Base-by-base conservation (phyloP, 2,797 vertebrate species). In the Rhabdomys pumilio region DNA sequence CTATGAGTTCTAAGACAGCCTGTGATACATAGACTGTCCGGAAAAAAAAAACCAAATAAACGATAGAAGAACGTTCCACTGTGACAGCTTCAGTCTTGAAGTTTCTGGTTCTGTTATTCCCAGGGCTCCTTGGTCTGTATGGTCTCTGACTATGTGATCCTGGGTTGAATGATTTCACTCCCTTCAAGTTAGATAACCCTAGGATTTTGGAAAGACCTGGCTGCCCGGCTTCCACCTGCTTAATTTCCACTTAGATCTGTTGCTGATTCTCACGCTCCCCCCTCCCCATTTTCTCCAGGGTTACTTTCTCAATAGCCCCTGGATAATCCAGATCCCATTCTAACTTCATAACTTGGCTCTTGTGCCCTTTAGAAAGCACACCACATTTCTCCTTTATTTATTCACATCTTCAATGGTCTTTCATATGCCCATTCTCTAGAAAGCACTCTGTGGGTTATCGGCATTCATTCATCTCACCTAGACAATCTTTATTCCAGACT, bases 351-450 rank as follows among this genome's bases (percentile, higher is more conserved):
- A 86, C n/a, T 95, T 61, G 72, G 6, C 20, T 80, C n/a, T 57
- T 63, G 72, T 90, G 82, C 34, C 24, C 24, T 63, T 69, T 88
- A 92, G 55, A 86, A 83, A 89, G 34, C 20, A 81, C 41, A 84
- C 14, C 50, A 26, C 50, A 26, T 90, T 20, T 63, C 34, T 61
- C 69, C n/a, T 73, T 93, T 92, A 76, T 72, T 85, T 86, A 79
- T 75, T 84, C 57, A 59, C 34, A 69, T n/a, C 38, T 86, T 89
- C 61, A 77, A 63, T 91, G 31, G 65, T 83, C n/a, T 77, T 95
- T 93, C 63, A 91, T 29, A 69, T 96, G 81, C 4, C 82, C 29
- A 50, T 95, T 89, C 75, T 95, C 83, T 82, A 53, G 75, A 83
- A 65, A 90, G 55, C 31, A 38, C 31, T 93, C 94, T 53, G 38